phyloP scores from a whole-genome alignment of 2,113 vertebrate genomes.

The Rhombomys opimus region DNA sequence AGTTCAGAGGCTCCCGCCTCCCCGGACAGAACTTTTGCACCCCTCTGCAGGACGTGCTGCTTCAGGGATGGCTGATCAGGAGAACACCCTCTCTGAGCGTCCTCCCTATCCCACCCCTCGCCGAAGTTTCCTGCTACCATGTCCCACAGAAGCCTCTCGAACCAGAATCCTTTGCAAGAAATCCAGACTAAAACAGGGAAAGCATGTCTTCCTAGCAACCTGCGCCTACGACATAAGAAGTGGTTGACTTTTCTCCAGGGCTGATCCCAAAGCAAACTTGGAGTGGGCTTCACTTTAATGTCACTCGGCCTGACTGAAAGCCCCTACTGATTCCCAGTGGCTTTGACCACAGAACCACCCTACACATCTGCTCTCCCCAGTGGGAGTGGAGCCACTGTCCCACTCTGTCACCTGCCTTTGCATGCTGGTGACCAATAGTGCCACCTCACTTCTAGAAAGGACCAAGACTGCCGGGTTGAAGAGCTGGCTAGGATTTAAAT shows the following conservation, averaged over 20 bases:
- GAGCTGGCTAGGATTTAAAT: background rate
- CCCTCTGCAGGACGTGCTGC: background rate
- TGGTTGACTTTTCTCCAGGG: background rate
- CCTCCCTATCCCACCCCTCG: background rate
- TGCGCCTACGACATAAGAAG: background rate
- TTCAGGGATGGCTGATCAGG: background rate
- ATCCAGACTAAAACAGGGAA: background rate
- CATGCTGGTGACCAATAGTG: accelerated
- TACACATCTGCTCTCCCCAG: background rate
- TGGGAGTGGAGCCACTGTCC: accelerated
- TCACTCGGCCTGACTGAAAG: too few species aligned
- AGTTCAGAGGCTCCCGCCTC: background rate
- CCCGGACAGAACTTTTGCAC: background rate
- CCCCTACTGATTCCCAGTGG: background rate
- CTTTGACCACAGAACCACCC: background rate
- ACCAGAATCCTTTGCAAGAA: background rate
- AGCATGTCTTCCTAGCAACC: background rate
- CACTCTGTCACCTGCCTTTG: background rate
- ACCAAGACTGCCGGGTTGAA: accelerated
- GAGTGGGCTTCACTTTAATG: background rate
- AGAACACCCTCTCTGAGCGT: background rate
- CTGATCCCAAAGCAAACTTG: background rate
- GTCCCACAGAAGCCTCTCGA: background rate
- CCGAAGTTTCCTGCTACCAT: background rate
- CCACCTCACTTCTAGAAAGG: background rate